Percentiles rank a stretch among this genome's conserved stretches.
Evolutionary conservation across 2,797 vertebrate species (phyloP).

Genomic region (Sparidentex hasta): DNA sequence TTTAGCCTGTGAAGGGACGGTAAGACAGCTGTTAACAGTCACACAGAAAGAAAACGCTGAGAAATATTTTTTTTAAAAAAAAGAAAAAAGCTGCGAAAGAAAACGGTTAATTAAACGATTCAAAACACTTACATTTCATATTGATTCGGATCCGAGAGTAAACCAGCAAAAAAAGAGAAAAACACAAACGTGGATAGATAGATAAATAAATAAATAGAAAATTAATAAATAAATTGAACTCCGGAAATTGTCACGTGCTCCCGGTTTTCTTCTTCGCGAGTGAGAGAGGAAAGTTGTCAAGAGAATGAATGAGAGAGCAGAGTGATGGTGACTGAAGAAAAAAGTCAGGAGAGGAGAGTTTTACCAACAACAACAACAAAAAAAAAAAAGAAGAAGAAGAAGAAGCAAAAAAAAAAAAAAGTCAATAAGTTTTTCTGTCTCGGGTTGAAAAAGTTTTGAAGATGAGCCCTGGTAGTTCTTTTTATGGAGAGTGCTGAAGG

Average conservation of each 20-base stretch:
- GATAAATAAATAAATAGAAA: conserved; percentile 78
- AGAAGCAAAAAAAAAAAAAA: conserved; percentile 17
- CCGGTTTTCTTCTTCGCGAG: conserved; percentile 75
- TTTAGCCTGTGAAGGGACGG: background rate
- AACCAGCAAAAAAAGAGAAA: conserved; percentile 71
- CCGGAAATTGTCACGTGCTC: conserved; percentile 87
- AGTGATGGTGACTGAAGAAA: conserved; percentile 60
- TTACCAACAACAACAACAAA: too few species aligned
- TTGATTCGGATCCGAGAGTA: conserved; percentile 80
- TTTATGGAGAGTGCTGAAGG: conserved; percentile 69
- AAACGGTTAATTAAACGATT: conserved; percentile 15
- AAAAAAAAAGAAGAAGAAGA: too few species aligned
- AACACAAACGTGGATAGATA: conserved; percentile 42
- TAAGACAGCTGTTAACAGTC: background rate
- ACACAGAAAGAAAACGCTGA: background rate
- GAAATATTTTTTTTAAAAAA: too few species aligned
- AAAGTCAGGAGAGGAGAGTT: background rate
- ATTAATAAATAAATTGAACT: conserved; percentile 82
- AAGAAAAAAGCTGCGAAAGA: conserved; percentile 17
- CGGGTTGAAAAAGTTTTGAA: conserved; percentile 67
- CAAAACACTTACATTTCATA: conserved; percentile 89
- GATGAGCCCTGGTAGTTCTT: conserved; percentile 65
- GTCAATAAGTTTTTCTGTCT: conserved; percentile 68
- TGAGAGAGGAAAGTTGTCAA: conserved; percentile 75
- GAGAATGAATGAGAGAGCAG: conserved; percentile 78